A percentile compares a stretch with the other conserved stretches of the same genome.
Evolutionary conservation across 2,888 invertebrate species (phyloP).

Genomic region (Nomada ferruginata): DNA sequence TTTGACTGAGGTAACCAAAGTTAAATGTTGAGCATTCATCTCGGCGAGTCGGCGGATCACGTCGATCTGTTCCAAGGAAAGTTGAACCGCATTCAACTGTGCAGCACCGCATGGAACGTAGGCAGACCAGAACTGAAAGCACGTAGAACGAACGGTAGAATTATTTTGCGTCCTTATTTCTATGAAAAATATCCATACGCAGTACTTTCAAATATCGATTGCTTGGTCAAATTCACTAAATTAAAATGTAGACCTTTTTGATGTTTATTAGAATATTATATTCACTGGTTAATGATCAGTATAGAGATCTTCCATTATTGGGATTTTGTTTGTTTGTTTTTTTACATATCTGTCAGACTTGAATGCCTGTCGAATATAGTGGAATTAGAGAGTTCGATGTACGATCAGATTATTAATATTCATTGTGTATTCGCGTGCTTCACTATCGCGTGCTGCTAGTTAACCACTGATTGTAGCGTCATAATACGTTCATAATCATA

Average conservation of each 20-base stretch:
- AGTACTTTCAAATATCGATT: too few species aligned
- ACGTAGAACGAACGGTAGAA: neutral
- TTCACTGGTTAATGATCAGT: neutral
- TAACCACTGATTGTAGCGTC: constrained; percentile 38
- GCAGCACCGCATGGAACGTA: constrained; percentile 94
- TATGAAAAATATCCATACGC: too few species aligned
- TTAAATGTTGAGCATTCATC: constrained; percentile 90
- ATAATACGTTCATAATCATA: constrained; percentile 49
- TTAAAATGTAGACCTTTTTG: neutral
- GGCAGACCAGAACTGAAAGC: constrained; percentile 93
- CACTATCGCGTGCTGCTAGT: constrained; percentile 25
- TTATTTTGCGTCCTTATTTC: neutral
- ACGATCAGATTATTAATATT: constrained; percentile 44
- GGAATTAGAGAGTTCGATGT: neutral
- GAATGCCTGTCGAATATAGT: neutral
- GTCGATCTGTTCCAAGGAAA: constrained; percentile 94
- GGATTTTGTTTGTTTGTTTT: neutral
- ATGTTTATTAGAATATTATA: neutral
- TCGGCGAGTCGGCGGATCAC: constrained; percentile 91
- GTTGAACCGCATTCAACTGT: constrained; percentile 93
- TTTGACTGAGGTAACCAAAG: constrained; percentile 88
- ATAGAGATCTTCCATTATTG: neutral
- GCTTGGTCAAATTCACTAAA: neutral
- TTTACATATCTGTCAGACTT: neutral
- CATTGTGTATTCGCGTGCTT: constrained; percentile 16